phyloP scores from a whole-genome alignment of 2,888 invertebrate genomes.

The Melanostoma mellinum region DNA sequence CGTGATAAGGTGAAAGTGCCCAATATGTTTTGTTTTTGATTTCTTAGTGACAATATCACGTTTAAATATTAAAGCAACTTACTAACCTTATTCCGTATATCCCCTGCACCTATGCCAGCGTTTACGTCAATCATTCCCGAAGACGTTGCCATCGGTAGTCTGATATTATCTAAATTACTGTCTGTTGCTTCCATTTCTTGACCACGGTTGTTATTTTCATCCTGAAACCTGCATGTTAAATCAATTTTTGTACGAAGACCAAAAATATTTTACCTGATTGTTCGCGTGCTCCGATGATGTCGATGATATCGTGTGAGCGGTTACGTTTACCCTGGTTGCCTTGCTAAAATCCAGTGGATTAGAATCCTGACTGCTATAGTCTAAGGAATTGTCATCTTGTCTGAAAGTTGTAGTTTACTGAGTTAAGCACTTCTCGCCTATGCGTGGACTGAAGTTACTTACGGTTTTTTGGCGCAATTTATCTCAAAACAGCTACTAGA shows the following conservation, averaged over 20 bases:
- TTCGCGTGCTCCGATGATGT: conserved; percentile 67
- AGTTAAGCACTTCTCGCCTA: conserved; percentile 13
- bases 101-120: conserved; percentile 68
- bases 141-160: conserved; percentile 66
- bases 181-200: conserved; percentile 70
- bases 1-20: too few species aligned
- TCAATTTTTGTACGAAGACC: background rate
- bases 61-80: background rate
- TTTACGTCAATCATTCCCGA: conserved; percentile 74
- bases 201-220: conserved; percentile 80
- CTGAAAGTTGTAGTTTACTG: conserved; percentile 68
- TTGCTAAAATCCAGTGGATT: conserved; percentile 84
- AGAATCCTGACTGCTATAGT: conserved; percentile 80
- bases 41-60: too few species aligned
- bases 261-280: conserved; percentile 54
- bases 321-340: conserved; percentile 74
- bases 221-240: conserved; percentile 70
- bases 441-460: conserved; percentile 40
- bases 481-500: conserved; percentile 79
- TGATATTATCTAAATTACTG: conserved; percentile 68
- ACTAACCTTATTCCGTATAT: conserved; percentile 67
- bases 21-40: too few species aligned
- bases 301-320: conserved; percentile 68
- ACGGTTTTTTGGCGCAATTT: conserved; percentile 75
- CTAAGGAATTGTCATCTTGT: conserved; percentile 79